These are phyloP conservation scores for Megamerina dolium DNA, from an alignment of 2,888 invertebrate species.

Conservation along the genomic window DNA sequence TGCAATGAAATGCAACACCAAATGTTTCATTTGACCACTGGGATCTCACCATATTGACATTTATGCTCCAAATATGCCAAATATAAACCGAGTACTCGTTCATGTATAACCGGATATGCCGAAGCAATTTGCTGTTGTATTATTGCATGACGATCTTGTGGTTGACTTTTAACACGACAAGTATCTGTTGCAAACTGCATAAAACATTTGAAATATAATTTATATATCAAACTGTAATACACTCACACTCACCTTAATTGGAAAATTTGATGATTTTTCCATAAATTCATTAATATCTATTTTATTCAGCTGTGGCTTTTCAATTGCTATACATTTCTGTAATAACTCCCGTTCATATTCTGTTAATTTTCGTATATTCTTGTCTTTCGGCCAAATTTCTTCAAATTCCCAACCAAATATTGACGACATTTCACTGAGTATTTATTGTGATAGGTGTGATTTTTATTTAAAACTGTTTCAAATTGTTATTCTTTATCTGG, in stretches of 20 bases:
- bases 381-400: conserved; percentile 22
- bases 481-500: too few species aligned
- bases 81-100: conserved; percentile 57
- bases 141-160: conserved; percentile 20
- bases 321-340: conserved; percentile 21
- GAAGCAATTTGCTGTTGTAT: conserved; percentile 49
- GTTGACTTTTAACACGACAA: conserved; percentile 35
- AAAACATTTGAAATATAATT: background rate
- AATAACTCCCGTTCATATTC: conserved; percentile 26
- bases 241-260: conserved; percentile 26
- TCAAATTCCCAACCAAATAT: conserved; percentile 32
- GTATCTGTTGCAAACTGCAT: conserved; percentile 37
- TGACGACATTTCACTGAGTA: too few species aligned
- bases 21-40: too few species aligned
- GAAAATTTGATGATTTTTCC: conserved; percentile 27
- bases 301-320: conserved; percentile 19
- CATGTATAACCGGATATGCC: conserved; percentile 64
- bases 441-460: too few species aligned
- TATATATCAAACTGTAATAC: background rate
- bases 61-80: conserved; percentile 62
- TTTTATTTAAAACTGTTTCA: too few species aligned
- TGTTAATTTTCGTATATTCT: conserved; percentile 7
- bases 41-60: conserved; percentile 34
- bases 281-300: conserved; percentile 22
- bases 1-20: too few species aligned